Base-by-base conservation (phyloP, 2,888 invertebrate species). In the Hyles lineata region DNA sequence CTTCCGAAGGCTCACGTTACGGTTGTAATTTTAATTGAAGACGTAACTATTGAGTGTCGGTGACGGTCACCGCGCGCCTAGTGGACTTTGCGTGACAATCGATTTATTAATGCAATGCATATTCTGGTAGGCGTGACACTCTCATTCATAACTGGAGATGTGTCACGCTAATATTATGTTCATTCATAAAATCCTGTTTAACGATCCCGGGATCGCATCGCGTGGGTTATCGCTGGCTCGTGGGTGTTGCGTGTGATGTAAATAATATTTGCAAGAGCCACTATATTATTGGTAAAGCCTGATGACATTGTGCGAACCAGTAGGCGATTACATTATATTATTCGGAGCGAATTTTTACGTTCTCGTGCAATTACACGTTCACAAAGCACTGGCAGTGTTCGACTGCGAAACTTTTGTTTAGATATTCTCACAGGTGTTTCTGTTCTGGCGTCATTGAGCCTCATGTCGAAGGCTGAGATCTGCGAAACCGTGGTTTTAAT, bases 371-470 rank as follows among this genome's bases (percentile, higher is more conserved):
- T 82, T 79, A 80, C 77, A 67, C 67, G 79, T 79, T 81, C 80
- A 80, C 79, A 82, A 78, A 83, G 72, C 75, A 76, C 73, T 73
- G 74, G 74, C 73, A 76, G 75, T 77, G 78, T 78, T 76, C 80
- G 81, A 76, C 76, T 78, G 78, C 74, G 79, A 84, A 83, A 83
- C 90, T 89, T 91, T 92, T 92, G 92, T 93, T 90, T 88, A 85
- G 80, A 85, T 89, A 87, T 93, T 94, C 94, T 90, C 94, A 94
- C 94, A 93, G 89, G 88, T 92, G 92, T 92, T 91, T 91, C 88
- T 87, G 83, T 87, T 79, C 79, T 84, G 83, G 84, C 89, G 93
- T 92, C 93, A 93, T 90, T 92, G 92, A 90, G 85, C 89, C 87
- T 90, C 87, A 90, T 87, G 89, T 87, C 89, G 92, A 92, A 92